phyloP scores from a whole-genome alignment of 2,888 invertebrate species.

The Tipula confusa region DNA sequence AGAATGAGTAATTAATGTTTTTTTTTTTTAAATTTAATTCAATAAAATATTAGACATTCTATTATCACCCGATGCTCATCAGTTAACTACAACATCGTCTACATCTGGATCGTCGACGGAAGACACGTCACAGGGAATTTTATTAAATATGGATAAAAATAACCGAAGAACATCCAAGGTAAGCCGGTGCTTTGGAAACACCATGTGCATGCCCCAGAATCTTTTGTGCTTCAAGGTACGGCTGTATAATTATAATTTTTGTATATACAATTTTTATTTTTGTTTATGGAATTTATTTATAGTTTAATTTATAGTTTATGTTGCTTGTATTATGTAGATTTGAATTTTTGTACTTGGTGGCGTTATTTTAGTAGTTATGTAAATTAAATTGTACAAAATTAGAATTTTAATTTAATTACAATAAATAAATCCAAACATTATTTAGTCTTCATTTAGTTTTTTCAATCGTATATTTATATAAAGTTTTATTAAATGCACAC shows the following conservation, averaged over 20 bases:
- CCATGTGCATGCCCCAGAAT: slow-evolving; percentile 78
- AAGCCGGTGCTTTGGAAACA: slow-evolving; percentile 64
- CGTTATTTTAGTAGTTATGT: background rate
- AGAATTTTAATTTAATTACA: background rate
- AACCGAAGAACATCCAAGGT: slow-evolving; percentile 53
- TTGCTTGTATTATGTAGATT: background rate
- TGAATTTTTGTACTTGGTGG: background rate
- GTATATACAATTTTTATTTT: slow-evolving; percentile 35
- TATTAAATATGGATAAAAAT: slow-evolving; percentile 37
- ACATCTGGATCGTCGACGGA: slow-evolving; percentile 35
- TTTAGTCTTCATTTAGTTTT: background rate
- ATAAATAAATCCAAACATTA: background rate
- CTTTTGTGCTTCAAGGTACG: slow-evolving; percentile 83
- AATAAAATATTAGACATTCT: slow-evolving; percentile 37
- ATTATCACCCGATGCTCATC: slow-evolving; percentile 38
- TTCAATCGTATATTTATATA: background rate
- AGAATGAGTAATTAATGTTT: background rate
- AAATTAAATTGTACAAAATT: background rate
- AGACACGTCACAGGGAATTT: slow-evolving; percentile 38
- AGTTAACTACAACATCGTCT: slow-evolving; percentile 36
- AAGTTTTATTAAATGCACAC: background rate
- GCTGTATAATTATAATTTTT: slow-evolving; percentile 50
- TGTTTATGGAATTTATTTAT: background rate
- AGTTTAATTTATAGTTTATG: background rate
- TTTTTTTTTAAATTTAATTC: too few species aligned